Evolutionary conservation across 2,797 vertebrate genomes (phyloP), one percentile per base, ranked within the genome.

Genomic region (Huso huso): DNA sequence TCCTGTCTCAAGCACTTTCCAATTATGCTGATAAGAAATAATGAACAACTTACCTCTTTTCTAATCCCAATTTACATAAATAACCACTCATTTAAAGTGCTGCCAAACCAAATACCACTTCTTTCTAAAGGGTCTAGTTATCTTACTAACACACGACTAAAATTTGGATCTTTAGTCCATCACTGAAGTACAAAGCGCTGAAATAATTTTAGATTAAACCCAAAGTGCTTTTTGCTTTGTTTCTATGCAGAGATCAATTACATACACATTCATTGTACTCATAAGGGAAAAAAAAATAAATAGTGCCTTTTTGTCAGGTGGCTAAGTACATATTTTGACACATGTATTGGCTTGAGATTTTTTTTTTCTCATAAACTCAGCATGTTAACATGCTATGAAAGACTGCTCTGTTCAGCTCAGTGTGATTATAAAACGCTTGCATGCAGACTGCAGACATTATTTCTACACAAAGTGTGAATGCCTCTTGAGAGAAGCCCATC

Each of bases 401-500:
- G 73, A 81, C 73, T 66, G 73, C 68, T 73, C 79, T 77, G 74
- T 83, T 84, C 78, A 79, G 75, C 77, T 74, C 58, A 65, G 75
- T 68, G 73, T 76, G 72, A 74, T 70, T 64, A 66, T 72, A 70
- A 83, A 79, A 79, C 66, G 10, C 71, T 76, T 77, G 76, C 70
- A 67, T 71, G 77, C 53, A 74, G 75, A 79, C 64, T 6, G 71
- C 48, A 74, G 71, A 73, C 79, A 78, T 84, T 87, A 73, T 85
- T 76, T 70, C 74, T 70, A 78, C 84, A 87, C 82, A 79, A 78
- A 76, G 77, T 72, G 77, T 77, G 85, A 79, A 72, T 82, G 77
- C 86, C 84, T 76, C 3, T 82, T 62, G 80, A 85, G 86, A 86
- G 81, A 81, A 82, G 76, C 80, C 78, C 75, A 83, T 83, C 82